Base-by-base conservation (phyloP, 1,140 invertebrate genomes). In the Mylabris phalerata region DNA sequence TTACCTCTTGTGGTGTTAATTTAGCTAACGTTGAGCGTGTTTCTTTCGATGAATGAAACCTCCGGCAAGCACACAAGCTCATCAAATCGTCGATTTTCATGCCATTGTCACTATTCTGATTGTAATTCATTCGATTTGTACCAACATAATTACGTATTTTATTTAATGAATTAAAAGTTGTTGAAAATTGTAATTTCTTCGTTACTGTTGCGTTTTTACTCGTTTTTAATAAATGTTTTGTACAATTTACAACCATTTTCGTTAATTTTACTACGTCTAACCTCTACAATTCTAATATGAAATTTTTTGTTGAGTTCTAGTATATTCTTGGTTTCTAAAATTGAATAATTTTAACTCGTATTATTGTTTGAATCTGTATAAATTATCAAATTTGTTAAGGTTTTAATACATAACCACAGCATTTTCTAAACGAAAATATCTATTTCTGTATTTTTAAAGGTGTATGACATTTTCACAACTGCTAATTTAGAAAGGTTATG, bases 1-100 rank as follows among this genome's bases (percentile, higher is more conserved):
- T 67, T 65, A 72, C 71, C 68, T 72, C 71, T 62, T 71, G 69
- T 44, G 69, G 71, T 6, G 68, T 65, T 27, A 72, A 52, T 60
- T 72, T 72, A 7, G 68, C 61, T 45, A 66, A 56, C 0, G 56
- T 57, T 50, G 56, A 54, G 46, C 67, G 60, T 39, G 40, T 62
- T 11, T 67, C 63, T 54, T 60, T 66, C 19, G 19, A 19, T 27
- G 65, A 66, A 56, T 70, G 68, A 40, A 64, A 63, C 39, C 55
- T 54, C 59, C 63, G 27, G 48, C 57, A 64, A 47, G 27, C 42
- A 40, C 48, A 63, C 40, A 57, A 48, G 43, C 55, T 61, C 39
- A 59, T 59, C 32, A 7, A 32, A 32, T 54, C 45, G 55, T 19
- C 39, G 4, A 9, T 32, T 39, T 4, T 52, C n/a, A 50, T 38